Evolutionary conservation across 2,113 vertebrate species (phyloP).

Genomic region (Leucopsar rothschildi): DNA sequence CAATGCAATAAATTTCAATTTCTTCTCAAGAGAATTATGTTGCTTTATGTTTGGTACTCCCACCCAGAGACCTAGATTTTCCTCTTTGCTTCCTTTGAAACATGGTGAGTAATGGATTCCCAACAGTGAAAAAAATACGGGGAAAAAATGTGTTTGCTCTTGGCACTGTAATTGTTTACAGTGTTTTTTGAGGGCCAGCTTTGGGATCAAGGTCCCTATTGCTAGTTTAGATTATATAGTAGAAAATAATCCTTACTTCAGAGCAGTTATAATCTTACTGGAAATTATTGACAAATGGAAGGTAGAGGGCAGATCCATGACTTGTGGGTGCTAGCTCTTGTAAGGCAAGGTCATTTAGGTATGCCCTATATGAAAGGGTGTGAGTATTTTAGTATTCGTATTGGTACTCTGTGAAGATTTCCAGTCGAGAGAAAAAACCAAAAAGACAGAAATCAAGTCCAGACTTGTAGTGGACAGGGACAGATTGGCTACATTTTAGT

Average conservation of each 20-base stretch:
- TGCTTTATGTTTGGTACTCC: background rate
- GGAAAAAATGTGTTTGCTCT: background rate
- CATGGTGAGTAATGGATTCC: background rate
- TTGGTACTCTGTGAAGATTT: background rate
- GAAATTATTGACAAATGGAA: background rate
- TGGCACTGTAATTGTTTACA: background rate
- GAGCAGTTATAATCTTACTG: background rate
- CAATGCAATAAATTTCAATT: background rate
- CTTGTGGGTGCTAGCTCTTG: background rate
- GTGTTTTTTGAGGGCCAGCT: background rate
- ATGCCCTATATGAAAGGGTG: background rate
- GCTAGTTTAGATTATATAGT: background rate
- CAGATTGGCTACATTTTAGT: background rate
- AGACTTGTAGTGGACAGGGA: background rate
- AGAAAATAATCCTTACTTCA: background rate
- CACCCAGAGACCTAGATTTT: background rate
- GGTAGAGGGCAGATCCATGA: background rate
- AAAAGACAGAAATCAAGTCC: background rate
- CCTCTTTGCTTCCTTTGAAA: background rate
- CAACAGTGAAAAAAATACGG: background rate
- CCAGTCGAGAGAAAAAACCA: background rate
- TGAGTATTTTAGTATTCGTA: background rate
- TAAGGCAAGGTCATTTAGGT: background rate
- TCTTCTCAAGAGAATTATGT: background rate
- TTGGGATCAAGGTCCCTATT: background rate